Conservation (phyloP, 2,113 vertebrate species). For the Callaeas wilsoni region DNA sequence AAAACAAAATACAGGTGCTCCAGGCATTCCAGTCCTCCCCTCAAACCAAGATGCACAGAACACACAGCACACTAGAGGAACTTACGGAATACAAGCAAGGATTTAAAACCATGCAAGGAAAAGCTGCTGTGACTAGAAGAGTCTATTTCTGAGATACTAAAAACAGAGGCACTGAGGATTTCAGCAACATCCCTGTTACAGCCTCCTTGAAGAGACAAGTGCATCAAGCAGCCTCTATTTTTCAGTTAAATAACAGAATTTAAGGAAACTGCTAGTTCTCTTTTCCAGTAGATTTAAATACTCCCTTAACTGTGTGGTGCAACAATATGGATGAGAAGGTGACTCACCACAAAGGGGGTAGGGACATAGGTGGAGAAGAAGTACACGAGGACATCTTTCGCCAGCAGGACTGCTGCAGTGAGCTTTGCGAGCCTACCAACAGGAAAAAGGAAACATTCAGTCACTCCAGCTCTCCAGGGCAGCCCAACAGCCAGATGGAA, state of each 20-base stretch:
- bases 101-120: not conserved
- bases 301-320: not conserved
- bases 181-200: not conserved
- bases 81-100: not conserved
- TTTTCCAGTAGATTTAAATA: not conserved
- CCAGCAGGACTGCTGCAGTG: constrained; percentile 87
- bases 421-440: constrained; percentile 82
- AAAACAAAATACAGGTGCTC: not conserved
- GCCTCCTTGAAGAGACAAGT: not conserved
- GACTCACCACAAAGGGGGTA: constrained; percentile 94
- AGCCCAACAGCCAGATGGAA: not conserved
- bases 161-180: not conserved
- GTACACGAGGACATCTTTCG: constrained; percentile 82
- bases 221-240: not conserved
- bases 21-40: not conserved
- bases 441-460: not conserved
- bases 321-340: not conserved
- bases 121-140: not conserved
- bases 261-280: not conserved
- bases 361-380: constrained; percentile 91
- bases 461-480: not conserved
- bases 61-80: accelerated
- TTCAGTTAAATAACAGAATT: not conserved
- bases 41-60: not conserved
- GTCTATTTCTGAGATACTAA: not conserved